Evolutionary conservation across 1,140 invertebrate species (phyloP).

Genomic region (Eriocheir sinensis): DNA sequence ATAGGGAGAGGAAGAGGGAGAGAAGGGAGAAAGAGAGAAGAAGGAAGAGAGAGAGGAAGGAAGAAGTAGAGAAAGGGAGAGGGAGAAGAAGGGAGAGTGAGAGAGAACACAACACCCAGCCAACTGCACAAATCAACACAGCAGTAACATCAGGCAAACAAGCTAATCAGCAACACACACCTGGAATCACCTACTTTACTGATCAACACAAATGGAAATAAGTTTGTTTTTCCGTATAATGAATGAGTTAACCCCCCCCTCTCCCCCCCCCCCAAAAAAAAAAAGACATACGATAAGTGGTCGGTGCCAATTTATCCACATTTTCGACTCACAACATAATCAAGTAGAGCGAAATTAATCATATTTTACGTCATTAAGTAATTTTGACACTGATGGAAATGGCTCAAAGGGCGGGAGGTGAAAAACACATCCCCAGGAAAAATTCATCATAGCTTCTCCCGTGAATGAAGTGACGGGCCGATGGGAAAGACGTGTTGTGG

Average conservation of each 20-base stretch:
- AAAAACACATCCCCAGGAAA: background rate
- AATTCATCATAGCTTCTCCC: background rate
- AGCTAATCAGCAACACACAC: background rate
- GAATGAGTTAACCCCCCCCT: too few species aligned
- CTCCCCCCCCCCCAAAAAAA: background rate
- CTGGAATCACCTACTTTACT: background rate
- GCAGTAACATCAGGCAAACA: background rate
- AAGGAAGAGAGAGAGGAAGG: too few species aligned
- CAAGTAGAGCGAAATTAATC: background rate
- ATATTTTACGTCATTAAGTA: conserved; percentile 11
- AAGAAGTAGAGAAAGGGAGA: too few species aligned
- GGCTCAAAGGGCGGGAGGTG: background rate
- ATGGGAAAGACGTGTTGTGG: background rate
- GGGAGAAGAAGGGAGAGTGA: background rate
- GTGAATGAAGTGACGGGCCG: background rate
- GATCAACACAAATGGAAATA: conserved; percentile 3
- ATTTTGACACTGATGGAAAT: conserved; percentile 3
- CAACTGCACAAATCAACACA: background rate
- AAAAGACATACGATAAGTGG: background rate
- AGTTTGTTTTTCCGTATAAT: background rate
- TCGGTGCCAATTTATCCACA: background rate
- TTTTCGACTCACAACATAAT: background rate
- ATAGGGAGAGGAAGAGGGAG: background rate
- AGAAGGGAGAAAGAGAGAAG: background rate
- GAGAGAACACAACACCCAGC: background rate